Evolutionary conservation across 2,797 vertebrate genomes (phyloP).

Genomic region (Fundulus diaphanus): DNA sequence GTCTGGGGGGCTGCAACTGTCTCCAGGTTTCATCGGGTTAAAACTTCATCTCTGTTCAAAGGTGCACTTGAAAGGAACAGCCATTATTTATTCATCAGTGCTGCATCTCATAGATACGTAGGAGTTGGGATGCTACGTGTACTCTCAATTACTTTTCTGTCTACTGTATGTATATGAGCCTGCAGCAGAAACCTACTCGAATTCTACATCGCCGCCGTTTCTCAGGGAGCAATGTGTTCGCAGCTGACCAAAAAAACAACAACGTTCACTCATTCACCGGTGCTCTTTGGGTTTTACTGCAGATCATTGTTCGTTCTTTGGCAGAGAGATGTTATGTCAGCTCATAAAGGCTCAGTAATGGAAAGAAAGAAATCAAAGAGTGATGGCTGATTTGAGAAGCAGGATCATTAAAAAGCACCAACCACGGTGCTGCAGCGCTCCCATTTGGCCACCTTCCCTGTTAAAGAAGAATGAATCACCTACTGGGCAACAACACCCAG

Average conservation of each 20-base stretch:
- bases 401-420: neutral
- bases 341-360: constrained; percentile 12
- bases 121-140: constrained; percentile 53
- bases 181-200: constrained; percentile 33
- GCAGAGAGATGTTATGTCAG: neutral
- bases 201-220: constrained; percentile 17
- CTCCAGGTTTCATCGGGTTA: constrained; percentile 67
- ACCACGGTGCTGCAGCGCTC: neutral
- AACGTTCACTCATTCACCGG: neutral
- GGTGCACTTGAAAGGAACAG: constrained; percentile 70
- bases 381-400: neutral
- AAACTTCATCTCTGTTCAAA: constrained; percentile 70
- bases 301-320: constrained; percentile 21
- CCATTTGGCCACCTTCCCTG: neutral
- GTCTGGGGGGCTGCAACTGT: constrained; percentile 24
- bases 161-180: constrained; percentile 25
- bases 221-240: constrained; percentile 17
- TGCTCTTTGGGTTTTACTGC: neutral
- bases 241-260: constrained; percentile 13
- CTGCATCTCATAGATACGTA: constrained; percentile 59
- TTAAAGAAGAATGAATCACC: neutral
- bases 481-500: neutral
- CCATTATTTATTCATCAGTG: constrained; percentile 76
- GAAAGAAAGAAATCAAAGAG: neutral
- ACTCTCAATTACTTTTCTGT: constrained; percentile 56